Evolutionary conservation across 2,888 invertebrate genomes (phyloP), one percentile per base, ranked within the genome.

Genomic region (Brachynemurus nebulosus): DNA sequence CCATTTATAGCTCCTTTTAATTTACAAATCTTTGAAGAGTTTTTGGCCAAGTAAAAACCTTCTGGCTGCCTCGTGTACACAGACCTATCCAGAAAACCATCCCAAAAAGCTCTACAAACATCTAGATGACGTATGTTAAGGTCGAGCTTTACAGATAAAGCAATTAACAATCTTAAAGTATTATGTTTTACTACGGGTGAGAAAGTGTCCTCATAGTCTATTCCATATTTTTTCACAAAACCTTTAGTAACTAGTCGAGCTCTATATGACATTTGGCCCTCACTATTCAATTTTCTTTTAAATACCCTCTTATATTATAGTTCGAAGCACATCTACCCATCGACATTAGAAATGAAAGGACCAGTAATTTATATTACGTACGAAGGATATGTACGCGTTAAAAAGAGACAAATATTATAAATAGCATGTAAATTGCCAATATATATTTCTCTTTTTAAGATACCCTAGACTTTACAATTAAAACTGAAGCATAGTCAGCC

Each of bases 191-290:
- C 45, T 2, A 49, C 44, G 8, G 49, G 49, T 17, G 47, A 47
- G n/a, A n/a, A n/a, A 12, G 49, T 49, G 18, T 49, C 47, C 3
- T 41, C 30, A 14, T 23, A 47, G 14, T 48, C 43, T 3, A 41
- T 9, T 19, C 47, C 43, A 7, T 35, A 4, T 11, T 17, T 30
- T 37, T 44, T 45, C 11, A 33, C 11, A 20, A 45, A 47, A n/a
- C 47, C 45, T 23, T 47, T 49, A 2, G 47, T 47, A 4, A 47
- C 48, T 4, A 51, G n/a, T n/a, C n/a, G n/a, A n/a, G n/a, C n/a
- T n/a, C n/a, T n/a, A n/a, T n/a, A n/a, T n/a, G n/a, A n/a, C 55
- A 58, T 37, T 57, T 58, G 41, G 53, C 54, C 30, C 53, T 16
- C 36, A 57, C 55, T 21, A 57, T 47, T 9, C 44, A 51, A 25